Base-by-base conservation (phyloP, 2,797 vertebrate genomes). In the Lophotriccus pileatus region DNA sequence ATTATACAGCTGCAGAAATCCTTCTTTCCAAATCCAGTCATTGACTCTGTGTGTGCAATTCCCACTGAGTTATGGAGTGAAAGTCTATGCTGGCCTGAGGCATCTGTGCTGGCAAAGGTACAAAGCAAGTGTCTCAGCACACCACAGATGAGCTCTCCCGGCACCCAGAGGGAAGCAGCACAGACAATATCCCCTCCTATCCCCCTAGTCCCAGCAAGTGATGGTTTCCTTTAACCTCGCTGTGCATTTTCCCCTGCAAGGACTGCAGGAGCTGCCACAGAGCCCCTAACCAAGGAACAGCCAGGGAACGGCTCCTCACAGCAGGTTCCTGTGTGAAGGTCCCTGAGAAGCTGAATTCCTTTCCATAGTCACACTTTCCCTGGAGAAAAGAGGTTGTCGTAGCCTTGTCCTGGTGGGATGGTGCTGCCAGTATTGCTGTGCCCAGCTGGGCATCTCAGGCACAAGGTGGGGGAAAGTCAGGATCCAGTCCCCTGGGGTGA, bases 31-130 rank as follows among this genome's bases (percentile, higher is more conserved):
- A 94, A 91, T 67, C 63, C 63, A 86, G 63, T 60, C 80, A 36
- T 9, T 89, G 81, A 68, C 11, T 79, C 32, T 12, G 7, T 30
- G 49, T 63, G 25, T 74, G 77, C 59, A 70, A 14, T 88, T 95
- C 94, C 87, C 91, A 88, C 59, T 1, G 12, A 75, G 59, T 86
- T 87, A 82, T 0, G 1, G 69, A 69, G 59, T 21, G 69, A 84
- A 94, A 81, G 79, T 78, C 85, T 88, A 3, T 22, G 25, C 55
- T 93, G 76, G 83, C 87, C 93, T 62, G 43, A 87, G 89, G 91
- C 93, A 93, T 76, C 83, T 2, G 1, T n/a, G 46, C 73, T 91
- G 83, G 76, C 93, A 90, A 32, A 84, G 19, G 79, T 78, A 78
- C 80, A 93, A 91, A 92, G 83, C 73, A 67, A 83, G 30, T 64